phyloP scores from a whole-genome alignment of 2,888 invertebrate species.

The Stenichneumon culpator region DNA sequence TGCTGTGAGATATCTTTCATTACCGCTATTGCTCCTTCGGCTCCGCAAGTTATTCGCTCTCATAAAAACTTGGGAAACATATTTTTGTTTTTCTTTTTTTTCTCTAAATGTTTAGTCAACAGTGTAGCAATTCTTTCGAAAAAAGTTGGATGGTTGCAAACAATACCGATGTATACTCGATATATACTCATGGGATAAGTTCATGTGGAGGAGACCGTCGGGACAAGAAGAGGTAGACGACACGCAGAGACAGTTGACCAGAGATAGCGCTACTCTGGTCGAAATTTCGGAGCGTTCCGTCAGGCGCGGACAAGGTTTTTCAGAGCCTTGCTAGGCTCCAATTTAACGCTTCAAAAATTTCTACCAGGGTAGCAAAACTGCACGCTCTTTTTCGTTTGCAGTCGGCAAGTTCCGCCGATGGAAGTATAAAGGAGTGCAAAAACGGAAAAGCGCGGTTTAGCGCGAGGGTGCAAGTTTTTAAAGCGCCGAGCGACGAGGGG shows the following conservation, averaged over 20 bases:
- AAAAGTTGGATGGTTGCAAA: constrained; percentile 42
- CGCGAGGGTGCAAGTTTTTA: constrained; percentile 55
- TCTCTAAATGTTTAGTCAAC: neutral
- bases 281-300: neutral
- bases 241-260: no score
- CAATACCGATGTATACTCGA: no score
- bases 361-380: neutral
- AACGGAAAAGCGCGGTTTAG: constrained; percentile 24
- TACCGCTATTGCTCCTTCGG: neutral
- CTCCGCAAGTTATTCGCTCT: neutral
- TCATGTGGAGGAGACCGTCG: neutral
- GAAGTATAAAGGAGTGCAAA: constrained; percentile 27
- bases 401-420: constrained; percentile 22
- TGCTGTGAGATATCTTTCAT: constrained; percentile 8
- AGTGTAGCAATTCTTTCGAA: neutral
- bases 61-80: neutral
- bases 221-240: neutral
- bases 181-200: no score
- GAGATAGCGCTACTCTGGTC: no score
- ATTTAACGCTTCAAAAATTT: neutral
- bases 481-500: constrained; percentile 51
- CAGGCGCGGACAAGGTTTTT: neutral
- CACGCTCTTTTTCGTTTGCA: constrained; percentile 27
- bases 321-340: neutral
- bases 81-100: neutral